Percentiles rank a stretch among this genome's conserved stretches.
Evolutionary conservation across 2,797 vertebrate genomes (phyloP).

Genomic region (Scleropages formosus): DNA sequence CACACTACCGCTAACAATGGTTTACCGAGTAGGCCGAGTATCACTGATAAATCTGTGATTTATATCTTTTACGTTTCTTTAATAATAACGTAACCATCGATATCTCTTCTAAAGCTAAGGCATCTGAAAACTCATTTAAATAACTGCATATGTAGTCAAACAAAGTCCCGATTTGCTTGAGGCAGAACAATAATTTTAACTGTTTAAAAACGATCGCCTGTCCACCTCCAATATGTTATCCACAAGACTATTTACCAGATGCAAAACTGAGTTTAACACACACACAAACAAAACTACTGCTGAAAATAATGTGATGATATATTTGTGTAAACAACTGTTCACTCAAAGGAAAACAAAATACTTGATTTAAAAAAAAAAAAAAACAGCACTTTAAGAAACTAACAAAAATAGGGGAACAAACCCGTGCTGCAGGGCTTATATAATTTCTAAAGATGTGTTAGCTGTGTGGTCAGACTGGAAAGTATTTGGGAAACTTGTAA

Average conservation of each 20-base stretch:
- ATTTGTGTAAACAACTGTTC: no score
- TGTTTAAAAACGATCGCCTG: no score
- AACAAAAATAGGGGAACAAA: neutral
- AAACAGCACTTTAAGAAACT: neutral
- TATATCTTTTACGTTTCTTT: no score
- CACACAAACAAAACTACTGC: no score
- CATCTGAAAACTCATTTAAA: slow-evolving; percentile 14
- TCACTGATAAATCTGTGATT: no score
- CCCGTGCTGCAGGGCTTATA: neutral
- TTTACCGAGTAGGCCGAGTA: no score
- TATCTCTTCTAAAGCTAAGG: slow-evolving; percentile 7
- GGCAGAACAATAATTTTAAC: slow-evolving; percentile 2
- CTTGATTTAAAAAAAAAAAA: neutral
- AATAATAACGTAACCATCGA: neutral
- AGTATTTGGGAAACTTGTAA: slow-evolving; percentile 5
- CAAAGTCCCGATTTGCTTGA: neutral
- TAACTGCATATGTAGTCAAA: slow-evolving; percentile 3
- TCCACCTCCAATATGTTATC: slow-evolving; percentile 4
- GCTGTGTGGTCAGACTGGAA: neutral
- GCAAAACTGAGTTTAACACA: neutral
- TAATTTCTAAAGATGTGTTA: neutral
- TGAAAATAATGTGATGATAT: no score
- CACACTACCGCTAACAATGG: no score
- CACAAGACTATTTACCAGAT: neutral
- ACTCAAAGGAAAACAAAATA: neutral